Evolutionary conservation across 92 coral and sea anemone genomes (phyloP).

Genomic region (Palythoa grandiflora): DNA sequence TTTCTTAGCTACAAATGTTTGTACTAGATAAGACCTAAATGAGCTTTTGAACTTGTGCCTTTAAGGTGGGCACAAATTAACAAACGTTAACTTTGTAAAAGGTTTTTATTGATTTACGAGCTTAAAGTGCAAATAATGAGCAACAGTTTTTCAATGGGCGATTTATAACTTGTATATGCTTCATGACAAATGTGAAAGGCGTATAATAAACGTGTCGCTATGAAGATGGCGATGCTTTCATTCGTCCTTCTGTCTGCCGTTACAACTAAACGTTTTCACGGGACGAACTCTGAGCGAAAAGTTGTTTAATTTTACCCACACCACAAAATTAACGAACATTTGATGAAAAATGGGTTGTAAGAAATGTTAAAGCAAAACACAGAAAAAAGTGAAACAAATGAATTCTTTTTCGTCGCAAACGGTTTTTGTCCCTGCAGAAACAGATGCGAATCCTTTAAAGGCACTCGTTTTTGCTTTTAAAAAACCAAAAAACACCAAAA

Average conservation of each 20-base stretch:
- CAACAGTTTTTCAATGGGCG: neutral
- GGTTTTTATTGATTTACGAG: neutral
- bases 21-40: neutral
- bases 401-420: no score
- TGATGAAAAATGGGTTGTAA: neutral
- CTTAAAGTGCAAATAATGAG: neutral
- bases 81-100: neutral
- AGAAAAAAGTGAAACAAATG: no score
- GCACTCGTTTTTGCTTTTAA: neutral
- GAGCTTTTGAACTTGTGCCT: neutral
- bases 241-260: neutral
- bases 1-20: neutral
- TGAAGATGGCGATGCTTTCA: neutral
- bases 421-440: no score
- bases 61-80: neutral
- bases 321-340: neutral
- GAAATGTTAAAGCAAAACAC: neutral
- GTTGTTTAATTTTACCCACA: neutral
- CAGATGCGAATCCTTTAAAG: no score
- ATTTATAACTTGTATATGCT: neutral
- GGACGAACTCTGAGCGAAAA: neutral
- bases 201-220: neutral
- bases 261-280: neutral
- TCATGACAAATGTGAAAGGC: neutral
- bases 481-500: neutral